These are phyloP conservation scores for Hybos culiciformis DNA, from an alignment of 2,888 invertebrate genomes.

Conservation along the genomic window DNA sequence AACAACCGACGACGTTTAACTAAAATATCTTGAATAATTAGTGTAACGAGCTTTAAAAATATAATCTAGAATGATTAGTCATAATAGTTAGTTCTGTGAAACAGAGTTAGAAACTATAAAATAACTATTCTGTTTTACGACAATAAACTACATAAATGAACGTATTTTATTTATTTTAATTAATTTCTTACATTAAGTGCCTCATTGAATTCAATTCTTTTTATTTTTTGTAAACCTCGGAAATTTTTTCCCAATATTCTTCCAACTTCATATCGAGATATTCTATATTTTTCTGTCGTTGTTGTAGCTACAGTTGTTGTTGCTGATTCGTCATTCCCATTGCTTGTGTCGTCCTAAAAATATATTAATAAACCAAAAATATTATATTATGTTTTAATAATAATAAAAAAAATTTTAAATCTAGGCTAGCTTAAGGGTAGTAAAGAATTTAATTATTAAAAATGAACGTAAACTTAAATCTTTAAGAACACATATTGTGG, in stretches of 20 bases:
- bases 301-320: constrained; percentile 21
- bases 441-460: too few relatives aligned
- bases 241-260: constrained; percentile 31
- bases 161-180: not conserved
- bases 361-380: not conserved
- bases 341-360: constrained; percentile 12
- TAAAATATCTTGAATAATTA: too few relatives aligned
- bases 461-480: too few relatives aligned
- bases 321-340: constrained; percentile 18
- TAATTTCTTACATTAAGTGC: constrained; percentile 31
- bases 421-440: too few relatives aligned
- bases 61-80: too few relatives aligned
- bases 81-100: too few relatives aligned
- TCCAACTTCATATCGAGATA: constrained; percentile 32
- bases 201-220: constrained; percentile 27
- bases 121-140: too few relatives aligned
- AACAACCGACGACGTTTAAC: too few relatives aligned
- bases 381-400: not conserved
- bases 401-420: not conserved
- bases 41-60: too few relatives aligned
- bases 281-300: constrained; percentile 29
- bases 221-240: constrained; percentile 30
- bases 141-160: too few relatives aligned
- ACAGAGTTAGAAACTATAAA: too few relatives aligned
- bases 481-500: not conserved